These are phyloP conservation scores for Takifugu bimaculatus DNA, from an alignment of 2,113 vertebrate species.

Conservation along the genomic window DNA sequence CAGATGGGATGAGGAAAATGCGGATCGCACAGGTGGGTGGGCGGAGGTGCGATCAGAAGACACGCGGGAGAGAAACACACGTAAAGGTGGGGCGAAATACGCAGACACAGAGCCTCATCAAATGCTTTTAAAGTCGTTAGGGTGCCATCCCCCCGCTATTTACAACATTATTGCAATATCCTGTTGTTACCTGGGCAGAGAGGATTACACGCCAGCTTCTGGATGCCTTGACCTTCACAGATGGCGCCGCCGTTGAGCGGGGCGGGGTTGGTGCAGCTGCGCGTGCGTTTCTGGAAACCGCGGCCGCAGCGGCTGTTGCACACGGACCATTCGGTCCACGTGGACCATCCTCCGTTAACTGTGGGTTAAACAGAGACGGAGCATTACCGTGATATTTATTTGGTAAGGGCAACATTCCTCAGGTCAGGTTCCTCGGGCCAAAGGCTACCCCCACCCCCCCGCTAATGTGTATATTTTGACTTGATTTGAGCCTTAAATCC, in stretches of 20 bases:
- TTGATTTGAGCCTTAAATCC: slow-evolving; percentile 26
- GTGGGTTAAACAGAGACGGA: slow-evolving; percentile 2
- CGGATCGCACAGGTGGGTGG: slow-evolving; percentile 24
- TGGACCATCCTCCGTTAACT: slow-evolving; percentile 97
- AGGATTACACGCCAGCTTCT: slow-evolving; percentile 91
- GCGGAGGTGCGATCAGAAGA: slow-evolving; percentile 14
- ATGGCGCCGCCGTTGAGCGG: slow-evolving; percentile 89
- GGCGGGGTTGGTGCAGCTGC: slow-evolving; percentile 94
- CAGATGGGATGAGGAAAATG: slow-evolving; percentile 33
- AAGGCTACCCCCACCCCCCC: too few relatives aligned
- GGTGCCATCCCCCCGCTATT: too few relatives aligned
- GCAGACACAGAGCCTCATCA: slow-evolving; percentile 44
- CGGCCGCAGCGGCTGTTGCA: slow-evolving; percentile 92
- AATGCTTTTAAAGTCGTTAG: neutral
- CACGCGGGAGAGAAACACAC: slow-evolving; percentile 26
- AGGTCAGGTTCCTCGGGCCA: too few relatives aligned
- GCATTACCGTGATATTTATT: neutral
- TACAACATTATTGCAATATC: neutral
- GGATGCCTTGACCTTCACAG: slow-evolving; percentile 90
- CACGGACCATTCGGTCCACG: slow-evolving; percentile 94
- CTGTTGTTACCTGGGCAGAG: slow-evolving; percentile 85
- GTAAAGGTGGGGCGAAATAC: slow-evolving; percentile 43
- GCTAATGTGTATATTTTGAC: too few relatives aligned
- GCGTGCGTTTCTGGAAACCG: slow-evolving; percentile 90
- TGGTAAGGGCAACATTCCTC: too few relatives aligned